Percentiles rank a stretch among this genome's conserved stretches.
Evolutionary conservation across 2,797 vertebrate species (phyloP).

Genomic region (Dermochelys coriacea): DNA sequence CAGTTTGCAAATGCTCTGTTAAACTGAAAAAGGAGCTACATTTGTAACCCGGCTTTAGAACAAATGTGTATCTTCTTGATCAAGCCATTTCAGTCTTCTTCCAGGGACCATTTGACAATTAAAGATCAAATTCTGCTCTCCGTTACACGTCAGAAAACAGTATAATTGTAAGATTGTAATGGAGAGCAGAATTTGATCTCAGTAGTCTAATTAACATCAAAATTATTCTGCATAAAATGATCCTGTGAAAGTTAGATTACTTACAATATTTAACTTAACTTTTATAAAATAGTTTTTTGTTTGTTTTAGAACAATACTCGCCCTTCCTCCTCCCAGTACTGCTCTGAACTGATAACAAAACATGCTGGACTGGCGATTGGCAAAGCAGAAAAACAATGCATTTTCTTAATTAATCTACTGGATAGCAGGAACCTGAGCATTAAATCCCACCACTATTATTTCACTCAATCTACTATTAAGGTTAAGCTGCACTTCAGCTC

Average conservation of each 20-base stretch:
- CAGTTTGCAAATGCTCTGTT: neutral
- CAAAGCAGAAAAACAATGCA: constrained; percentile 59
- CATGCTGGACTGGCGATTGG: constrained; percentile 5
- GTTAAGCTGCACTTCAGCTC: constrained; percentile 69
- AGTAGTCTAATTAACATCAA: neutral
- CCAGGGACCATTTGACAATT: neutral
- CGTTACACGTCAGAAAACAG: neutral
- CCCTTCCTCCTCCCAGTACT: neutral
- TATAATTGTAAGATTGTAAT: neutral
- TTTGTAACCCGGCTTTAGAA: neutral
- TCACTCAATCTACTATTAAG: constrained; percentile 59
- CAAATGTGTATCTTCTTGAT: neutral
- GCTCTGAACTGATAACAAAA: constrained; percentile 22
- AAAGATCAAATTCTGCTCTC: neutral
- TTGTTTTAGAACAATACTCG: neutral
- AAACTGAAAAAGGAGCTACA: neutral
- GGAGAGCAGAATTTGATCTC: neutral
- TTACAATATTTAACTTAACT: neutral
- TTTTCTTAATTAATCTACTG: constrained; percentile 74
- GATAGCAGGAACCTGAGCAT: constrained; percentile 53
- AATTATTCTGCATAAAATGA: neutral
- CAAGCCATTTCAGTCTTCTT: neutral
- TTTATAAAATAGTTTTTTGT: neutral
- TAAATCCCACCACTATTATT: constrained; percentile 70
- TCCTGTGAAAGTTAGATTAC: neutral